These are phyloP conservation scores for Distichodus sexfasciatus DNA, from an alignment of 2,797 vertebrate genomes.

Conservation along the genomic window DNA sequence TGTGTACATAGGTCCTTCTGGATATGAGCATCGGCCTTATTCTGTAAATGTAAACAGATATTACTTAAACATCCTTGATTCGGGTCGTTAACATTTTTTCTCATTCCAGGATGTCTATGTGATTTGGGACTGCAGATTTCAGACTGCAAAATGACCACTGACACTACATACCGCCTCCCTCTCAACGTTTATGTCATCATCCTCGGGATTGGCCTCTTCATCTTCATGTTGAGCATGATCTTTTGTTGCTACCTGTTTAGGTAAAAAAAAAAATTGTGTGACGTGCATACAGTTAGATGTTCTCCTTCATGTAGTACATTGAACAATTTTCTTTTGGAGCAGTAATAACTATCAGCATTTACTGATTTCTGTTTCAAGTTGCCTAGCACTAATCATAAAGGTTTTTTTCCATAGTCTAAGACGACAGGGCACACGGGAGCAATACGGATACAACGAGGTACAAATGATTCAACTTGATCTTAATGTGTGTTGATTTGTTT, in stretches of 20 bases:
- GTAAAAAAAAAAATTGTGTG: too few species aligned
- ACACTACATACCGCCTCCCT: slow-evolving; percentile 65
- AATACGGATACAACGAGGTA: slow-evolving; percentile 79
- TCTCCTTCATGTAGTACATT: too few species aligned
- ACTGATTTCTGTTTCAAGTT: background rate
- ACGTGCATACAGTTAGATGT: too few species aligned
- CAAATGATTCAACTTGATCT: background rate
- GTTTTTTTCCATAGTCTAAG: slow-evolving; percentile 66
- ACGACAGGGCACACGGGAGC: slow-evolving; percentile 65
- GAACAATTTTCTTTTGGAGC: too few species aligned
- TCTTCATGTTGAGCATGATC: slow-evolving; percentile 77
- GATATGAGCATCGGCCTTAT: too few species aligned
- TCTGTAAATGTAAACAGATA: too few species aligned
- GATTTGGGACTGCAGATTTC: slow-evolving; percentile 49
- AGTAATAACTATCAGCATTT: too few species aligned
- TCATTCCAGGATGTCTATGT: slow-evolving; percentile 61
- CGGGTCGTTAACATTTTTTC: too few species aligned
- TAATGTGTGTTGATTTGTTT: background rate
- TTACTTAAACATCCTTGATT: too few species aligned
- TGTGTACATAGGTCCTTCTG: too few species aligned
- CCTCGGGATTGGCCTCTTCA: slow-evolving; percentile 75
- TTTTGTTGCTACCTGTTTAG: slow-evolving; percentile 83
- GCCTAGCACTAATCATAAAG: slow-evolving; percentile 12
- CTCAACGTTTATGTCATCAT: slow-evolving; percentile 78
- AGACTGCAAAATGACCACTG: slow-evolving; percentile 67